These are phyloP conservation scores for Bettongia penicillata DNA, from an alignment of 2,113 vertebrate genomes.

Conservation along the genomic window DNA sequence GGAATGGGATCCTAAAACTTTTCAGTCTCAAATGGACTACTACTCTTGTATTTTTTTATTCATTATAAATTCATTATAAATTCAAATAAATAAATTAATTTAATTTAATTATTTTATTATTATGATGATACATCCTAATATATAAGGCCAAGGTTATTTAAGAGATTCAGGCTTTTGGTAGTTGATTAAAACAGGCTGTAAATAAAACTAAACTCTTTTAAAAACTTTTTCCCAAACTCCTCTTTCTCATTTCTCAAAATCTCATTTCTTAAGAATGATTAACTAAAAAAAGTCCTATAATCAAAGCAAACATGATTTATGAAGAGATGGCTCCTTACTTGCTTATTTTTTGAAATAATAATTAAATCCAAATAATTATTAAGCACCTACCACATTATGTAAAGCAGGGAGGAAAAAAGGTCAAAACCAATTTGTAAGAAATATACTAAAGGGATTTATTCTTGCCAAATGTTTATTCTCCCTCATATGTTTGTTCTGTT, in stretches of 20 bases:
- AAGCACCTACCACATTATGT: not conserved
- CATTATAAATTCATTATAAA: too few relatives aligned
- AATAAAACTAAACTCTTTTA: not conserved
- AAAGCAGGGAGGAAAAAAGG: slow-evolving; percentile 10
- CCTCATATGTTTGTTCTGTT: not conserved
- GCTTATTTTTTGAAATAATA: not conserved
- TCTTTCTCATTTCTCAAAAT: not conserved
- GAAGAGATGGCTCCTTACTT: not conserved
- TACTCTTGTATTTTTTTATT: not conserved
- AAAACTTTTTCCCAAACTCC: not conserved
- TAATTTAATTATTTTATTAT: not conserved
- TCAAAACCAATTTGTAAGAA: not conserved
- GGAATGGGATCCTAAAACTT: not conserved
- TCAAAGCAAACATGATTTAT: slow-evolving; percentile 21
- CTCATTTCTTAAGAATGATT: not conserved
- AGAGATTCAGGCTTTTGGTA: not conserved
- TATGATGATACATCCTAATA: not conserved
- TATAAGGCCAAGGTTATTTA: not conserved
- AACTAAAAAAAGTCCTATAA: slow-evolving; percentile 20
- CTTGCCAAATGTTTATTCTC: not conserved
- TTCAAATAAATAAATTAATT: too few relatives aligned
- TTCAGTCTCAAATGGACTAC: not conserved
- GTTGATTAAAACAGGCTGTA: not conserved
- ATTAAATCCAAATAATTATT: not conserved
- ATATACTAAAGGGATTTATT: slow-evolving; percentile 1